A percentile compares a stretch with the other conserved stretches of the same genome.
Evolutionary conservation across 2,888 invertebrate species (phyloP).

Genomic region (Tetrapedia diversipes): DNA sequence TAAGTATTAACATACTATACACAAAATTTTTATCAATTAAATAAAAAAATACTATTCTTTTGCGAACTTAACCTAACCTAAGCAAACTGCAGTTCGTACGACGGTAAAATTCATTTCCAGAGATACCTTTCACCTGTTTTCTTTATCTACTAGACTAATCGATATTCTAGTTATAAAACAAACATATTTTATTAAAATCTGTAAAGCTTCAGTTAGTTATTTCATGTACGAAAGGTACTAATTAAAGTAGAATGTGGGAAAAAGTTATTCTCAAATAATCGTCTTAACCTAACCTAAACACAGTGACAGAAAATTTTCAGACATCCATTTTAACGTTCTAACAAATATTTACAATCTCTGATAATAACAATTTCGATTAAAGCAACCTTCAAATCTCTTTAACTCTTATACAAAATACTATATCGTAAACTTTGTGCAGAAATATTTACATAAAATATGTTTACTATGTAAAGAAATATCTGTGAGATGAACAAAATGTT

Average conservation of each 20-base stretch:
- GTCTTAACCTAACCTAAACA: constrained; percentile 18
- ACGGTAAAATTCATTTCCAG: neutral
- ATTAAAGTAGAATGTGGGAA: too few species aligned
- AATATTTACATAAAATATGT: neutral
- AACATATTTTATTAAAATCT: neutral
- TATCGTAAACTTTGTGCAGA: neutral
- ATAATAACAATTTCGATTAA: neutral
- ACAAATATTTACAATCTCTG: neutral
- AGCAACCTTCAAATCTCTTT: neutral
- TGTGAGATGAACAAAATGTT: neutral
- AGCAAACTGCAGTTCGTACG: neutral
- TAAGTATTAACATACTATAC: neutral
- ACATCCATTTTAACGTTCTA: neutral
- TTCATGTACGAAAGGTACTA: too few species aligned
- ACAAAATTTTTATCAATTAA: neutral
- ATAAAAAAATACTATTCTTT: constrained; percentile 2
- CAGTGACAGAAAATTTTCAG: neutral
- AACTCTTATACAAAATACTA: neutral
- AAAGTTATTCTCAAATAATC: neutral
- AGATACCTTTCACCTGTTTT: too few species aligned
- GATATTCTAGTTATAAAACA: neutral
- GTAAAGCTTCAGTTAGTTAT: neutral
- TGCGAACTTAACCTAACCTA: constrained; percentile 24
- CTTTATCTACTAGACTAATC: too few species aligned
- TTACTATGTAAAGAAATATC: neutral